phyloP scores from a whole-genome alignment of 1,140 invertebrate species.

The Pogonognathellus flavescens region DNA sequence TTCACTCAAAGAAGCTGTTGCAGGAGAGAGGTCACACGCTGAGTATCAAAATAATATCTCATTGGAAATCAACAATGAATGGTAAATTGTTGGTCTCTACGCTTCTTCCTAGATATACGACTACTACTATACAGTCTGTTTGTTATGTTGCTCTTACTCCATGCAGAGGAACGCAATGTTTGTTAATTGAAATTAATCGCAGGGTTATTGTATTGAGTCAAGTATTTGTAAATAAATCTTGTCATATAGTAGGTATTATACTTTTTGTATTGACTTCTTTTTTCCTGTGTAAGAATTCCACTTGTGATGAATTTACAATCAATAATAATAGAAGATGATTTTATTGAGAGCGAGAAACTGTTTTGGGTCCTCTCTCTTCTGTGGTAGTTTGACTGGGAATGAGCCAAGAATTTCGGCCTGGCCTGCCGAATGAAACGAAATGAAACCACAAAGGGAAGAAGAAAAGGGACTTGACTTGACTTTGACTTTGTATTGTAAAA shows the following conservation, averaged over 20 bases:
- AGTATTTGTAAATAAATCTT: too few relatives aligned
- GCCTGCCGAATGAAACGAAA: conserved; percentile 43
- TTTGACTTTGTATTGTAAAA: conserved; percentile 44
- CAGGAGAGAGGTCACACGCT: conserved; percentile 19
- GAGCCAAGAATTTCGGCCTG: conserved; percentile 47
- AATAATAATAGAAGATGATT: not conserved
- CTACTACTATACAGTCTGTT: not conserved
- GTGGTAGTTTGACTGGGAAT: conserved; percentile 36
- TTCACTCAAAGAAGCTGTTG: conserved; percentile 31
- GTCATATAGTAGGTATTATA: not conserved
- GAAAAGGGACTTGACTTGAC: conserved; percentile 45
- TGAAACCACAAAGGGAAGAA: conserved; percentile 41
- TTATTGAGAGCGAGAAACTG: conserved; percentile 23
- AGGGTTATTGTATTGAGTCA: not conserved
- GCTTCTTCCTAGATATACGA: too few relatives aligned
- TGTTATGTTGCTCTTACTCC: not conserved
- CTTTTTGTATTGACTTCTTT: not conserved
- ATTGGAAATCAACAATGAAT: conserved; percentile 18
- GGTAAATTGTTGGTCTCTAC: not conserved
- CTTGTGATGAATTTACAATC: too few relatives aligned
- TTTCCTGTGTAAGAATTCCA: not conserved
- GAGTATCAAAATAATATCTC: conserved; percentile 39
- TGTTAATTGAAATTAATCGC: conserved; percentile 23
- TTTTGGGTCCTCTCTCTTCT: conserved; percentile 35
- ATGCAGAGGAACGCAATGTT: not conserved